A percentile compares a stretch with the other conserved stretches of the same genome.
Conservation (phyloP, 1,140 invertebrate species). For the Sycobia sp. region DNA sequence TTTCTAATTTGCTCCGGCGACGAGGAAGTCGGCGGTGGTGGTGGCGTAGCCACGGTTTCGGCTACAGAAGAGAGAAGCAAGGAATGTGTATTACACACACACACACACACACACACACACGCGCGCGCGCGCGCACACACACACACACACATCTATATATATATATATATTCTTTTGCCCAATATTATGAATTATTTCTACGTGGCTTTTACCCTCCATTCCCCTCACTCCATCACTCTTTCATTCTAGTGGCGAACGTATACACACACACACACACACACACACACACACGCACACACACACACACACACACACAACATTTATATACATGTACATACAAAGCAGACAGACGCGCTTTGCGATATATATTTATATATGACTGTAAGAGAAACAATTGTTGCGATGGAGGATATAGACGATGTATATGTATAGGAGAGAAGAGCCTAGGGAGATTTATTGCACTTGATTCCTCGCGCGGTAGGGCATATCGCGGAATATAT, state of each 20-base stretch:
- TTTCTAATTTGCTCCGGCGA: constrained; percentile 30
- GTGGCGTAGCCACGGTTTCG: neutral
- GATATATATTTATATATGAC: too few species aligned
- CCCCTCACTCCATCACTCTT: neutral
- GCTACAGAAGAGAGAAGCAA: neutral
- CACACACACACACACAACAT: too few species aligned
- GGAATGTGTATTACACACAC: too few species aligned
- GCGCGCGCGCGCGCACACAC: neutral
- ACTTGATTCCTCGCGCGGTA: too few species aligned
- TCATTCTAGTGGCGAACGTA: too few species aligned
- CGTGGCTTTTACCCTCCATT: neutral
- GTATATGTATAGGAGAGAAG: neutral
- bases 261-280: too few species aligned
- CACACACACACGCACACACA: too few species aligned
- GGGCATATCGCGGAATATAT: too few species aligned
- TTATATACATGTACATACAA: too few species aligned
- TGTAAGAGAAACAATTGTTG: constrained; percentile 21
- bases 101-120: too few species aligned
- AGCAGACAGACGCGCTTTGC: too few species aligned
- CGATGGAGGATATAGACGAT: neutral
- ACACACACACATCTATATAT: too few species aligned
- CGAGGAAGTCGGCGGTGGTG: neutral
- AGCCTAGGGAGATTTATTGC: constrained; percentile 15
- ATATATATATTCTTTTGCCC: constrained; percentile 21
- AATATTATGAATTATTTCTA: constrained; percentile 31